These are phyloP conservation scores for Cephonodes hylas DNA, from an alignment of 2,888 invertebrate genomes.

Conservation along the genomic window DNA sequence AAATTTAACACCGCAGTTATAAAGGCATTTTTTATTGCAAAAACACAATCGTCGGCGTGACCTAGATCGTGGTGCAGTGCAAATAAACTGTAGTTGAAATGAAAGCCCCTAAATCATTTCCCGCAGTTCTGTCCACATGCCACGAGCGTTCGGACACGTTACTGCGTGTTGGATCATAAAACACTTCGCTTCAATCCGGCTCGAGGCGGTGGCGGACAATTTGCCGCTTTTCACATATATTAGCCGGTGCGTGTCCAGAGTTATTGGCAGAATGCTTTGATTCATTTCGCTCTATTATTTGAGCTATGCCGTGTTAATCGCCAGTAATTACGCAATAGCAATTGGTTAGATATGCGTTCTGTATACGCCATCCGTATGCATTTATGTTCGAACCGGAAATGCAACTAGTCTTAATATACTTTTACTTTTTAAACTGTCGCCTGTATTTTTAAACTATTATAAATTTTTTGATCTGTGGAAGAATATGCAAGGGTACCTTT, in stretches of 20 bases:
- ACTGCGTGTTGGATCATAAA: constrained; percentile 62
- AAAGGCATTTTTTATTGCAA: constrained; percentile 7
- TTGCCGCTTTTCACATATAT: constrained; percentile 37
- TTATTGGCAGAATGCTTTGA: constrained; percentile 18
- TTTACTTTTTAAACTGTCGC: too few relatives aligned
- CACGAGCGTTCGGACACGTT: constrained; percentile 51
- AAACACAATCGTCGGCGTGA: constrained; percentile 2
- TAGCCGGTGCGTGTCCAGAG: constrained; percentile 31
- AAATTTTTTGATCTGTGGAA: too few relatives aligned
- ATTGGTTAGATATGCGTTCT: too few relatives aligned
- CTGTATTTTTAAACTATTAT: too few relatives aligned
- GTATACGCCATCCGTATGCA: too few relatives aligned
- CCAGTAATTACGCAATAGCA: too few relatives aligned
- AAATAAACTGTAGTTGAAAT: constrained; percentile 62
- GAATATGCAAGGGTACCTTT: too few relatives aligned
- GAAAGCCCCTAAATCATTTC: constrained; percentile 66
- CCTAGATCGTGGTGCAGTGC: constrained; percentile 24
- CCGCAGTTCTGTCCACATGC: constrained; percentile 68
- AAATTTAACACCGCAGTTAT: not conserved
- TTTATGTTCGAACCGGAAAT: too few relatives aligned
- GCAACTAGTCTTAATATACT: too few relatives aligned
- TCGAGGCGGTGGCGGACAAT: constrained; percentile 32
- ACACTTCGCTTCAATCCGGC: constrained; percentile 50
- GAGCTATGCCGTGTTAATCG: not conserved
- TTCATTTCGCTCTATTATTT: not conserved